Percentiles rank a stretch among this genome's conserved stretches.
Evolutionary conservation across 2,113 vertebrate species (phyloP).

Genomic region (Riparia riparia): DNA sequence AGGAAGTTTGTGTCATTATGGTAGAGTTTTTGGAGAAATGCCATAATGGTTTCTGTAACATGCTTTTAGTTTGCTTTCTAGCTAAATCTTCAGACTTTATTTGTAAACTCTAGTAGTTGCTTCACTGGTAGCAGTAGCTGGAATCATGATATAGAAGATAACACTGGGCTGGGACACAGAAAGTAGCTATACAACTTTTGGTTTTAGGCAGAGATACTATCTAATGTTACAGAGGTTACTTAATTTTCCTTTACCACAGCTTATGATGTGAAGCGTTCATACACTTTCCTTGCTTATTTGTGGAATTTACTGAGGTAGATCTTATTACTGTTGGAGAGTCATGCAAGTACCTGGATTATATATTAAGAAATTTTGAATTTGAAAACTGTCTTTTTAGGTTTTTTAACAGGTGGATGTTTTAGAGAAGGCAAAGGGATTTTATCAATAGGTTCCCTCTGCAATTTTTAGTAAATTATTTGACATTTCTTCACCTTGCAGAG

Average conservation of each 20-base stretch:
- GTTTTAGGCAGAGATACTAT: not conserved
- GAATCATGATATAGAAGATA: not conserved
- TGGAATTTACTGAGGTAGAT: not conserved
- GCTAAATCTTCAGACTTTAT: not conserved
- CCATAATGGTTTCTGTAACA: not conserved
- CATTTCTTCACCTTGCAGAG: conserved; percentile 81
- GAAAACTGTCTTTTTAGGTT: not conserved
- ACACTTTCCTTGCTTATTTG: not conserved
- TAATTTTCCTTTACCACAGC: not conserved
- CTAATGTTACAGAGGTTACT: not conserved
- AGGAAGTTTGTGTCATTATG: not conserved
- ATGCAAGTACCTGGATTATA: not conserved
- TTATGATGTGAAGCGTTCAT: not conserved
- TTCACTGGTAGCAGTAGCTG: not conserved
- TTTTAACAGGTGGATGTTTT: not conserved
- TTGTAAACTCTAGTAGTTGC: not conserved
- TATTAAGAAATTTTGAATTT: not conserved
- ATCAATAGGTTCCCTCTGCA: not conserved
- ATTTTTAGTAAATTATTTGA: conserved; percentile 3
- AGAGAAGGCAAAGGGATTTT: not conserved
- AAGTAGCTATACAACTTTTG: not conserved
- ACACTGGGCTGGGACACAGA: not conserved
- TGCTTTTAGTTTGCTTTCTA: not conserved
- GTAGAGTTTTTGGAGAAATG: not conserved
- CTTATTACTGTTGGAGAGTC: not conserved